A percentile compares a stretch with the other conserved stretches of the same genome.
phyloP scores from a whole-genome alignment of 1,140 invertebrate genomes.

The Procambarus virginalis region DNA sequence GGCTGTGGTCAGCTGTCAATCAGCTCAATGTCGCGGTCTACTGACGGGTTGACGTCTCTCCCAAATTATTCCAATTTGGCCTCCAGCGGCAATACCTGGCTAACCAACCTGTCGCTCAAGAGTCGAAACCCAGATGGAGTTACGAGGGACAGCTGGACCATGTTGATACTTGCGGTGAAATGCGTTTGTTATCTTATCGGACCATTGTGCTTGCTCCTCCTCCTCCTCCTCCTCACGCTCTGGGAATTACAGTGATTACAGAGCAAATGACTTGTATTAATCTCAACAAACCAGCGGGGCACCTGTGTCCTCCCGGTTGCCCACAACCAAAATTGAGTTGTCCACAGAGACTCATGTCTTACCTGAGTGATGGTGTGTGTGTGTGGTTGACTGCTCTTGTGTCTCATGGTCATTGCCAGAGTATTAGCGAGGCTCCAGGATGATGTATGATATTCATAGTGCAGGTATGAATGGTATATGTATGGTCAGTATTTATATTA shows the following conservation, averaged over 20 bases:
- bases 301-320: background rate
- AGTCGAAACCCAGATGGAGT: background rate
- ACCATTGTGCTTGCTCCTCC: conserved; percentile 1
- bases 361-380: too few species aligned
- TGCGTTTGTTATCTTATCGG: background rate
- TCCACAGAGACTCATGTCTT: too few species aligned
- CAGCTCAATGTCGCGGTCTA: background rate
- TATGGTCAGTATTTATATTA: too few species aligned
- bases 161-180: too few species aligned
- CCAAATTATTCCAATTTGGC: conserved; percentile 24
- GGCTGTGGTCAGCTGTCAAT: conserved; percentile 9
- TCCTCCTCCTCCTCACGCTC: conserved; percentile 4
- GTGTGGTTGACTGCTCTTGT: too few species aligned
- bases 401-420: too few species aligned
- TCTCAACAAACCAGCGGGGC: conserved; percentile 21
- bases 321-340: background rate
- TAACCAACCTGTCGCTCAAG: background rate
- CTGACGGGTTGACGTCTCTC: conserved; percentile 31
- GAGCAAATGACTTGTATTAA: conserved; percentile 31
- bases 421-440: too few species aligned
- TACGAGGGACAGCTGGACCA: too few species aligned
- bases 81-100: background rate
- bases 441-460: too few species aligned
- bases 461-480: too few species aligned
- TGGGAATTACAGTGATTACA: conserved; percentile 13